Evolutionary conservation across 2,113 vertebrate genomes (phyloP), one percentile per base, ranked within the genome.

Genomic region (Hippocampus mohnikei): DNA sequence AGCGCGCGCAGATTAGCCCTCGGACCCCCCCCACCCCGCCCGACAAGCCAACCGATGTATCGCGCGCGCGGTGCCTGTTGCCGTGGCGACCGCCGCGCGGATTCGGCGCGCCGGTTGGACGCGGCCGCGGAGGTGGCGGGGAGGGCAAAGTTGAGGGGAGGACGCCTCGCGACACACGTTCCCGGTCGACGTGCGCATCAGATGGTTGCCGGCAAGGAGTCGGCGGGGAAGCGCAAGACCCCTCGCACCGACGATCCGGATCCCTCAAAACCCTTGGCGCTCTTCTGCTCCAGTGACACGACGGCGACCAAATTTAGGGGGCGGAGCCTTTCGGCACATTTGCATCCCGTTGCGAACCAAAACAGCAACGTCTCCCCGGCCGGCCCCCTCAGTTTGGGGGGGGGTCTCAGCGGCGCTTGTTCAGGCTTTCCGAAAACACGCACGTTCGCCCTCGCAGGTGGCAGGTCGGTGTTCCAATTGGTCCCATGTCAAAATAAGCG

Each of bases 61-160:
- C 89, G 85, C 87, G 88, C 89, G 85, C 87, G 88, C 80, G 90
- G 83, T 87, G 83, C 44, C 78, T 88, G 91, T 92, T 92, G 87
- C 90, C 88, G 88, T 90, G 75, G 90, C 85, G 91, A 90, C 91
- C 86, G 78, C 78, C 66, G 91, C 91, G 84, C 88, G 85, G 92
- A 92, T 92, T 92, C 92, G 91, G 92, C 87, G 46, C 84, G 83
- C 89, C 92, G 92, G 91, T 93, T 93, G 92, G 92, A 86, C 88
- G 66, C 83, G 53, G 86, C 88, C 92, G 90, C 91, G 91, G 90
- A 16, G 1, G 41, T 16, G 67, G 71, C 84, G 74, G 82, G 82
- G 83, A 74, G 89, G 84, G 88, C 56, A 61, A 11, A 21, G 13
- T 12, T 20, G 59, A 59, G 6, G 4, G 56, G 58, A 8, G 8